A percentile compares a stretch with the other conserved stretches of the same genome.
These are phyloP conservation scores for Gerris buenoi DNA, from an alignment of 1,140 invertebrate genomes.

Conservation along the genomic window DNA sequence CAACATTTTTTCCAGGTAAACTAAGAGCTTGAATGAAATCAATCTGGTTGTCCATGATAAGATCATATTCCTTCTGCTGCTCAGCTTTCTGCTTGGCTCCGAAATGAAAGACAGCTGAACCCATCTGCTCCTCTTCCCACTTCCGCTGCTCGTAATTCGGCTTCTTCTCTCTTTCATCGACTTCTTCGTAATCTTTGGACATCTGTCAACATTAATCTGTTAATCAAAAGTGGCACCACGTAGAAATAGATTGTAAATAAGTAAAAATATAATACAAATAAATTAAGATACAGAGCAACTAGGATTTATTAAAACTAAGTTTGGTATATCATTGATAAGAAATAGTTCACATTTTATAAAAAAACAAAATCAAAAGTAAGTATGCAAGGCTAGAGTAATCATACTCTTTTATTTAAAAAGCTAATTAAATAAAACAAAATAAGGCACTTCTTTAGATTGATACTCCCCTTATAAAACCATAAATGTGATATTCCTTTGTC, in stretches of 20 bases:
- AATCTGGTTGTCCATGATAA: conserved; percentile 89
- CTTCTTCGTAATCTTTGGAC: conserved; percentile 60
- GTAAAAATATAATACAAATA: background rate
- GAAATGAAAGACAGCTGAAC: conserved; percentile 79
- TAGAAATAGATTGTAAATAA: background rate
- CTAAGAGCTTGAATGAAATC: conserved; percentile 91
- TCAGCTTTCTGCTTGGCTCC: conserved; percentile 76
- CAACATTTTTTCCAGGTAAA: conserved; percentile 58
- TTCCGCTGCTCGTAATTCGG: conserved; percentile 88
- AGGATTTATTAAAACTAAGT: no score
- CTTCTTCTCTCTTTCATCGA: conserved; percentile 68
- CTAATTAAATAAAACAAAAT: background rate
- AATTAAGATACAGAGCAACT: background rate
- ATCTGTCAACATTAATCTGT: no score
- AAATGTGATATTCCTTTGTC: no score
- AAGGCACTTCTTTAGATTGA: no score
- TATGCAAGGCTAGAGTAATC: no score
- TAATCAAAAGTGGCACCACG: background rate
- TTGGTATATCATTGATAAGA: no score
- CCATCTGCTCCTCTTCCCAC: conserved; percentile 97
- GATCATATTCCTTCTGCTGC: conserved; percentile 71
- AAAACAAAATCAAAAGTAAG: no score
- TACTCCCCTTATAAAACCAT: no score
- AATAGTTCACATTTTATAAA: no score
- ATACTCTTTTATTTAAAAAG: background rate